Base-by-base conservation (phyloP, 2,888 invertebrate genomes). In the Caenorhabditis panamensis region DNA sequence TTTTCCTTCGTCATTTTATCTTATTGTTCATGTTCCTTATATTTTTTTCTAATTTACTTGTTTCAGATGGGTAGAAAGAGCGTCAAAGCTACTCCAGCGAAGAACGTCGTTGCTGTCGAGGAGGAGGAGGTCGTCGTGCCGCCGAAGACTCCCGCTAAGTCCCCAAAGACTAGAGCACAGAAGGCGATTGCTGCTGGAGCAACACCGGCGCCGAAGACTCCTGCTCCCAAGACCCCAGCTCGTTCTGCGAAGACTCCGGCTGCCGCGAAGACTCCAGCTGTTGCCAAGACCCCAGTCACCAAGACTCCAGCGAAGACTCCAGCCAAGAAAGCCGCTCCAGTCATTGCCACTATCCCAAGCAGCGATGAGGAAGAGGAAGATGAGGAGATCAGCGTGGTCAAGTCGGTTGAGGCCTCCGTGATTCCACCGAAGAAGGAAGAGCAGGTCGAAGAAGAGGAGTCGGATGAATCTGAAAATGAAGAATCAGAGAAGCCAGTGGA, bases 21-120 rank as follows among this genome's bases (percentile, higher is more conserved):
- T 59, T 26, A 22, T 31, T n/a, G 51, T 49, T n/a, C 24, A 20
- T 16, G n/a, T 37, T 51, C 47, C 31, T 22, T 63, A 24, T 51
- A 16, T 6, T 59, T 47, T 28, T n/a, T 56, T 28, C 24, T 49
- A 31, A 36, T 58, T 26, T 1, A 8, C 26, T 31, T 22, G 31
- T 64, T 68, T 11, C 54, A 68, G 68, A 79, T 79, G 79, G 79
- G 73, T 68, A 73, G 79, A 73, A 73, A 79, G 41, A 79, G 73
- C 68, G 41, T 47, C 37, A 54, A 61, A 41, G 68, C 56, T 53
- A 66, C 61, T 66, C 66, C 75, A 58, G 51, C 73, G 8, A 64
- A 51, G 28, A 36, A 28, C 8, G 51, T 41, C 62, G 62, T 26
- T 24, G 44, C 28, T 16, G 64, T 64, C 8, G 28, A 59, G 31